Evolutionary conservation across 2,888 invertebrate species (phyloP), one percentile per base, ranked within the genome.

Genomic region (Philhelius pedissequus): DNA sequence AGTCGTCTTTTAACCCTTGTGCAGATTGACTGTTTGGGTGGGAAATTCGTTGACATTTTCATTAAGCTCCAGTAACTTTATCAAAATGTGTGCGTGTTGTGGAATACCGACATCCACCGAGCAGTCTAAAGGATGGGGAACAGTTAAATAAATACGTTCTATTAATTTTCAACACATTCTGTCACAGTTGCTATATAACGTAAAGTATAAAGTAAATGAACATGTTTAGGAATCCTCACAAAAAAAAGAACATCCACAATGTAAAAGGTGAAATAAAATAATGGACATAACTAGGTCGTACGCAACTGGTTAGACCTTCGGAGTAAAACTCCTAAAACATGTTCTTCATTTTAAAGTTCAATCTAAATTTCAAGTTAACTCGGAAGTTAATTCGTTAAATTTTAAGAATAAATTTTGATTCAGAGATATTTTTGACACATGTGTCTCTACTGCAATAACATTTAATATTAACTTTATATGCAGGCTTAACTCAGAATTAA

Each of bases 41-140:
- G 48, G 15, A 58, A 45, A 66, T 82, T 68, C 82, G 71, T 73
- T 82, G 82, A 82, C 73, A 77, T 77, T 77, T 82, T 73, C 82
- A 82, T 77, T 82, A 43, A 54, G 77, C 40, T 62, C 73, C 66
- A 30, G 64, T 60, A 62, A 73, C 45, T 82, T 69, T 54, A 77
- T 82, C 82, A 78, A 62, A 54, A 77, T 82, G 73, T 35, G 81
- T 71, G 60, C 60, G 76, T 66, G 71, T 45, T 50, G 52, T 52
- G 52, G 64, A 75, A 81, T 75, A 38, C 38, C 38, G 22, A 30
- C 71, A 52, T 54, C 56, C 20, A 73, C 38, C 6, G 40, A 43
- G 8, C 9, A 11, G 15, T 58, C 60, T 11, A 13, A 50, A 43
- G 38, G 13, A 11, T 25, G 35, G 45, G 15, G 35, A 56, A 64